Evolutionary conservation across 1,140 invertebrate genomes (phyloP), one percentile per base, ranked within the genome.

Genomic region (Andrena cerasifolii): DNA sequence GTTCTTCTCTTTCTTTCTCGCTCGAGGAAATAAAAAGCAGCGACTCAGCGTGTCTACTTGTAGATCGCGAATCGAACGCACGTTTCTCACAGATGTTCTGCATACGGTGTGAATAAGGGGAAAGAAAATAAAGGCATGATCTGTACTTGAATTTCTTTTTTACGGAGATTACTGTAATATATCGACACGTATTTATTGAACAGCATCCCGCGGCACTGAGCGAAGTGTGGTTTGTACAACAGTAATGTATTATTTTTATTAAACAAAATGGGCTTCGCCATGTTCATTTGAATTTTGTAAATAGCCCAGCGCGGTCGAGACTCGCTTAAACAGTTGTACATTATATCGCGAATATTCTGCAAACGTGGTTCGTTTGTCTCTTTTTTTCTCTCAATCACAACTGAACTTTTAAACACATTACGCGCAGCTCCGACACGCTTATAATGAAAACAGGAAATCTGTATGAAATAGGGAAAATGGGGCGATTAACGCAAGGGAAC

Each of bases 381-480:
- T n/a, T n/a, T 49, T 33, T 58, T 36, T 61, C 49, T 40, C 68
- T n/a, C 33, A 47, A 10, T 24, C 10, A n/a, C 28, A 21, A 36
- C 3, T 28, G 21, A 49, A 59, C 51, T 58, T 65, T 31, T 28
- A n/a, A n/a, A n/a, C n/a, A n/a, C n/a, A n/a, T n/a, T n/a, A n/a
- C n/a, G n/a, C n/a, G n/a, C n/a, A n/a, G n/a, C n/a, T n/a, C n/a
- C n/a, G n/a, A n/a, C 36, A 49, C 18, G 51, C 21, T 63, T 72
- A 2, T 79, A 62, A 40, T 49, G n/a, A 62, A 21, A 53, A 61
- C 12, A 40, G n/a, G 1, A 43, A 40, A 49, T 53, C 28, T 62
- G 14, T 76, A 62, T 53, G n/a, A 78, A 54, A 63, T 54, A 67
- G 53, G 82, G 58, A 62, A n/a, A n/a, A n/a, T n/a, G n/a, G n/a